These are phyloP conservation scores for Dasyprocta punctata DNA, from an alignment of 2,113 vertebrate species.

Conservation along the genomic window DNA sequence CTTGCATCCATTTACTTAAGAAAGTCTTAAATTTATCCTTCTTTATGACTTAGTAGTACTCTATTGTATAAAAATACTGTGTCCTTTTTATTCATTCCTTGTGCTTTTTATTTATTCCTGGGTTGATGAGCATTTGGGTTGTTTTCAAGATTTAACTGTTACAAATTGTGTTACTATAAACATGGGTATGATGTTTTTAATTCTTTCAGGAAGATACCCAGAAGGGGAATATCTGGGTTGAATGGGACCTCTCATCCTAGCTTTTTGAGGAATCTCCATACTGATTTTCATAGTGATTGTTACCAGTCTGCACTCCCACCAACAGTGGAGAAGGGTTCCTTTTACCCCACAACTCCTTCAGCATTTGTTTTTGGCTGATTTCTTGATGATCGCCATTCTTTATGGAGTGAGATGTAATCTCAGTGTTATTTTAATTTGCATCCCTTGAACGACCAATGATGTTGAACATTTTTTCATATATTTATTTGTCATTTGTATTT, in stretches of 20 bases:
- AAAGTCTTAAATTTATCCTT: neutral
- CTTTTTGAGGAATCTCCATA: neutral
- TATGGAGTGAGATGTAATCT: neutral
- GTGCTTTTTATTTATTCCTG: neutral
- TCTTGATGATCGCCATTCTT: neutral
- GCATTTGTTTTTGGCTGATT: neutral
- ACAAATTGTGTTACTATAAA: neutral
- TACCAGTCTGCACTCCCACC: neutral
- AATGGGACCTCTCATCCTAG: neutral
- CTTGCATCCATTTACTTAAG: neutral
- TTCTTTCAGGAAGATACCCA: neutral
- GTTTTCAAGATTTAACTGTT: neutral
- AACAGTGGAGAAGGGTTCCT: neutral
- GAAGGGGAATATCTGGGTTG: neutral
- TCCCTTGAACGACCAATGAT: neutral
- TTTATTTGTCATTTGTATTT: neutral
- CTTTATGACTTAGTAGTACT: neutral
- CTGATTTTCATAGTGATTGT: neutral
- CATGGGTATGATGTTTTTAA: neutral
- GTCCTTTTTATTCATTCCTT: neutral
- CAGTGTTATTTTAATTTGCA: neutral
- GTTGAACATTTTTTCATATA: neutral
- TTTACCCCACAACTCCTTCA: neutral
- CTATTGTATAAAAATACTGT: neutral
- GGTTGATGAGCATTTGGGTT: neutral